Conservation (phyloP, 2,113 vertebrate species). For the Sylvietta virens region DNA sequence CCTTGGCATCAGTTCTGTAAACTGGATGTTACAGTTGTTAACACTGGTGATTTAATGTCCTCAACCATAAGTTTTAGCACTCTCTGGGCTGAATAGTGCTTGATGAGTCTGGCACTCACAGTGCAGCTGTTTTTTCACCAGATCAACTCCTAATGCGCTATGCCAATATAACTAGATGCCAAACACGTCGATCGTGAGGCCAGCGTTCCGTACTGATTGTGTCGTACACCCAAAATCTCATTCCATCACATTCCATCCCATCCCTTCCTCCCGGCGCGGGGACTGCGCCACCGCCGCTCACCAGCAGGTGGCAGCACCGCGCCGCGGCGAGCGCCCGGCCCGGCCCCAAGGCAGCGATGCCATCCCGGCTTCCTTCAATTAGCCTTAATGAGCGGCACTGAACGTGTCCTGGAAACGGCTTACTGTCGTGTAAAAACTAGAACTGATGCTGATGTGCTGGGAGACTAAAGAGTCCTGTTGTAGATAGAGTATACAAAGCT, state of each 20-base stretch:
- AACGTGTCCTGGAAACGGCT: neutral
- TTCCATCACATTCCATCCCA: accelerated
- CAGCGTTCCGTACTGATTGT: accelerated
- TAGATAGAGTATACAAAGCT: neutral
- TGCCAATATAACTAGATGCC: neutral
- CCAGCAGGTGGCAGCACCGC: neutral
- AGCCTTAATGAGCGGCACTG: neutral
- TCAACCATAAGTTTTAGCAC: neutral
- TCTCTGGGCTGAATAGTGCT: neutral
- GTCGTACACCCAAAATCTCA: accelerated
- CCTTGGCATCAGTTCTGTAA: neutral
- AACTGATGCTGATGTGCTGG: neutral
- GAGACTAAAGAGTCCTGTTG: neutral
- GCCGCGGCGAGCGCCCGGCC: neutral
- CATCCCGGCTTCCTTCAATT: accelerated
- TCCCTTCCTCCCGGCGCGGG: accelerated
- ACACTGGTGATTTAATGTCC: neutral
- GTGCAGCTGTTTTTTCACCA: neutral
- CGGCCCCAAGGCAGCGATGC: neutral
- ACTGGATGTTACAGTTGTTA: neutral
- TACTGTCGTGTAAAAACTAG: accelerated
- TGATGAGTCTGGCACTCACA: neutral
- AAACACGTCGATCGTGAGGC: neutral
- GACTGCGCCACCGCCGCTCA: accelerated
- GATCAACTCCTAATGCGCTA: neutral